Base-by-base conservation (phyloP, 2,888 invertebrate species). In the Serripes groenlandicus region DNA sequence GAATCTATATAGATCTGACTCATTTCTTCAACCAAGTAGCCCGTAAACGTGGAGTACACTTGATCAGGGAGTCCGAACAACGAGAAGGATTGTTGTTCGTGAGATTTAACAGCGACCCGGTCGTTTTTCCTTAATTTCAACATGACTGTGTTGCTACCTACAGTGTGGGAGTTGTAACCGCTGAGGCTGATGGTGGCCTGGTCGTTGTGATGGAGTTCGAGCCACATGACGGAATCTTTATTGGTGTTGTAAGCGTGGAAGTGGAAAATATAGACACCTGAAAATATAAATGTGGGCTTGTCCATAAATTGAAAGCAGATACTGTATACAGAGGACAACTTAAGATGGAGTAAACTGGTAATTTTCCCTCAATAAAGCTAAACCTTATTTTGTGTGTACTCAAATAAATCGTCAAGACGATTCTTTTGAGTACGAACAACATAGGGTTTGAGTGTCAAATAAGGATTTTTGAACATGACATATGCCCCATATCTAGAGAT, bases 121-220 rank as follows among this genome's bases (percentile, higher is more conserved):
- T 88, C 88, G 11, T 79, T 81, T 23, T 70, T 74, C 23, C 75
- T 71, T 4, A 89, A 78, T 30, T 77, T 76, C 15, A 83, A 34
- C 49, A 89, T 83, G 66, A 88, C 88, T 1, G 86, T 78, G 60
- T 89, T 88, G 54, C 89, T 88, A n/a, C 88, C 88, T 18, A 88
- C 87, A 0, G 89, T 85, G 28, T 89, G 89, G 21, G 88, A 87
- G 70, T 82, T 80, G 73, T 80, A 87, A 9, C 86, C 86, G 49
- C 82, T 82, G 32, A 87, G 78, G 32, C 82, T 84, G 49, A 84
- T 82, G 0, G 76, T 60, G 0, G 71, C n/a, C 21, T 78, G 69
- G 32, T 75, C 70, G 52, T 87, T 87, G 18, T 84, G 81, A 9
- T 79, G 72, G 9, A 87, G 78, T 23, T 87, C 84, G 3, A 87